These are phyloP conservation scores for Trichogramma pretiosum DNA, from an alignment of 1,140 invertebrate genomes.

Conservation along the genomic window DNA sequence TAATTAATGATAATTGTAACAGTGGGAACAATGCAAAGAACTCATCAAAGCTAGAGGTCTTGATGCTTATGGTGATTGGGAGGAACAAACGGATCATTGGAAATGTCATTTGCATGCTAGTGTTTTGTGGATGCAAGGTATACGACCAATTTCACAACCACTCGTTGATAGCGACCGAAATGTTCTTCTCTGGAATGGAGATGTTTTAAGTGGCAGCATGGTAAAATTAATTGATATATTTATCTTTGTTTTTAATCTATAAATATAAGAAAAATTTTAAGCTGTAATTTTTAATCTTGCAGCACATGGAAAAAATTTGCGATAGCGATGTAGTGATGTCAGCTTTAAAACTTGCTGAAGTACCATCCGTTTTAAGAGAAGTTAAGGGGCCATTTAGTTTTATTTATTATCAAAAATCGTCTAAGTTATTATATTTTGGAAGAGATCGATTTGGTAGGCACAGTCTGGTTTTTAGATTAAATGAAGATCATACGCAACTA, in stretches of 20 bases:
- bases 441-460: slow-evolving; percentile 79
- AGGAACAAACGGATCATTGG: no score
- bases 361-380: slow-evolving; percentile 43
- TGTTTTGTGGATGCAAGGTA: slow-evolving; percentile 66
- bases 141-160: slow-evolving; percentile 51
- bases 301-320: slow-evolving; percentile 26
- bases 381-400: slow-evolving; percentile 79
- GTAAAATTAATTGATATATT: slow-evolving; percentile 24
- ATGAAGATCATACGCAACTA: slow-evolving; percentile 34
- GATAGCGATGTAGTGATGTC: slow-evolving; percentile 42
- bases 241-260: neutral
- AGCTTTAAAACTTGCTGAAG: slow-evolving; percentile 32
- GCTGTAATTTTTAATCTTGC: no score
- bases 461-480: slow-evolving; percentile 63
- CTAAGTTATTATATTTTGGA: slow-evolving; percentile 66
- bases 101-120: slow-evolving; percentile 55
- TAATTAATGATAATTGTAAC: slow-evolving; percentile 11
- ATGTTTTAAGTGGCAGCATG: slow-evolving; percentile 56
- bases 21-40: slow-evolving; percentile 38
- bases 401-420: slow-evolving; percentile 62
- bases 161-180: slow-evolving; percentile 46
- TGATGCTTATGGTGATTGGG: slow-evolving; percentile 35
- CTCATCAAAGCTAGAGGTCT: slow-evolving; percentile 45
- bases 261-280: slow-evolving; percentile 5
- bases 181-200: slow-evolving; percentile 72